Evolutionary conservation across 1,140 invertebrate genomes (phyloP).

Genomic region (Mactra quadrangularis): DNA sequence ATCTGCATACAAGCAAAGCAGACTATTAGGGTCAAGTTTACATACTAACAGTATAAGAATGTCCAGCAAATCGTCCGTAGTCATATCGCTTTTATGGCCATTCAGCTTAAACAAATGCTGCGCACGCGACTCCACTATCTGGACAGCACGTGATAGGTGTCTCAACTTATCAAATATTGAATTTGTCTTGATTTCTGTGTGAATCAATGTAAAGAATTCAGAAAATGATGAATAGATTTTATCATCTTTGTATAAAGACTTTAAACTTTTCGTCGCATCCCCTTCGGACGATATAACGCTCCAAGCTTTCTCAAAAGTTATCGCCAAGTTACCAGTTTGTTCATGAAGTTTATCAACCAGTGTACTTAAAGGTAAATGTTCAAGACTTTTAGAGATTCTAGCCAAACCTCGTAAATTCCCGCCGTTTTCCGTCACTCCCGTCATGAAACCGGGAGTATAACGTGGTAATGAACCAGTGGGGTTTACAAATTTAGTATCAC

Average conservation of each 20-base stretch:
- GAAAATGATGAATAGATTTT: neutral
- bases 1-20: constrained; percentile 48
- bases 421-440: too few species aligned
- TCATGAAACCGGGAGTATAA: too few species aligned
- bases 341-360: neutral
- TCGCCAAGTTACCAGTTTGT: neutral
- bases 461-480: too few species aligned
- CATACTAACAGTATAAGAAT: constrained; percentile 47
- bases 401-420: too few species aligned
- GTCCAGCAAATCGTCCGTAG: constrained; percentile 47
- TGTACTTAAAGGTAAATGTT: neutral
- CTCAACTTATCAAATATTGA: constrained; percentile 49
- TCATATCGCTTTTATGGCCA: neutral
- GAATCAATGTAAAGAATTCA: constrained; percentile 1
- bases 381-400: too few species aligned
- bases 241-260: too few species aligned
- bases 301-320: neutral
- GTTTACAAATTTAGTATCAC: too few species aligned
- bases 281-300: neutral
- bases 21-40: constrained; percentile 9
- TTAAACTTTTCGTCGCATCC: too few species aligned
- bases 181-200: constrained; percentile 12
- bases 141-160: constrained; percentile 38
- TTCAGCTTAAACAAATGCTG: neutral
- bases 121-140: neutral